phyloP scores from a whole-genome alignment of 1,140 invertebrate genomes.

The Drosophila orosa region DNA sequence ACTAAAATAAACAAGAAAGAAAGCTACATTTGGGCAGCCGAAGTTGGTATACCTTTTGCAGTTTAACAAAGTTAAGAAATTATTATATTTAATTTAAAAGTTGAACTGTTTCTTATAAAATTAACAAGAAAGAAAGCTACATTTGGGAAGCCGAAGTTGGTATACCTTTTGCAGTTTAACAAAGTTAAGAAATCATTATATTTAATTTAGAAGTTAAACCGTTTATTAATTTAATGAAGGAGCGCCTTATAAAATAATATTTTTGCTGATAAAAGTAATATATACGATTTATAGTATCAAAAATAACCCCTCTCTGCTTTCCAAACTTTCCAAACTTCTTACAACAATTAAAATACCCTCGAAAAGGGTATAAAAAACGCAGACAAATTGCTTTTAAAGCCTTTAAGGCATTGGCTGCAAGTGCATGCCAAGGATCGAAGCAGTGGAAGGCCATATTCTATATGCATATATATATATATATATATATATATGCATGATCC shows the following conservation, averaged over 20 bases:
- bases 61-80: too few relatives aligned
- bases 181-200: too few relatives aligned
- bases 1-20: neutral
- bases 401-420: conserved; percentile 66
- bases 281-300: too few relatives aligned
- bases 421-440: conserved; percentile 11
- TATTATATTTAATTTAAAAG: too few relatives aligned
- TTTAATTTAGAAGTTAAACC: too few relatives aligned
- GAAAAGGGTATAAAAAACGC: conserved; percentile 33
- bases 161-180: neutral
- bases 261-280: too few relatives aligned
- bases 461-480: conserved; percentile 4
- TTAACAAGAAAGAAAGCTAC: neutral
- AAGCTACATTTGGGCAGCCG: neutral
- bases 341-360: neutral
- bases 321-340: neutral
- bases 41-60: neutral
- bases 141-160: neutral
- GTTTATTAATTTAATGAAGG: too few relatives aligned
- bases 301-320: neutral
- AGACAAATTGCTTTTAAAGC: conserved; percentile 80
- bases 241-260: too few relatives aligned
- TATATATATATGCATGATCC: conserved; percentile 19
- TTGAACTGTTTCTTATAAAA: too few relatives aligned
- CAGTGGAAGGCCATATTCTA: conserved; percentile 6